Evolutionary conservation across 2,888 invertebrate genomes (phyloP), one percentile per base, ranked within the genome.

Genomic region (Amphipyra berbera): DNA sequence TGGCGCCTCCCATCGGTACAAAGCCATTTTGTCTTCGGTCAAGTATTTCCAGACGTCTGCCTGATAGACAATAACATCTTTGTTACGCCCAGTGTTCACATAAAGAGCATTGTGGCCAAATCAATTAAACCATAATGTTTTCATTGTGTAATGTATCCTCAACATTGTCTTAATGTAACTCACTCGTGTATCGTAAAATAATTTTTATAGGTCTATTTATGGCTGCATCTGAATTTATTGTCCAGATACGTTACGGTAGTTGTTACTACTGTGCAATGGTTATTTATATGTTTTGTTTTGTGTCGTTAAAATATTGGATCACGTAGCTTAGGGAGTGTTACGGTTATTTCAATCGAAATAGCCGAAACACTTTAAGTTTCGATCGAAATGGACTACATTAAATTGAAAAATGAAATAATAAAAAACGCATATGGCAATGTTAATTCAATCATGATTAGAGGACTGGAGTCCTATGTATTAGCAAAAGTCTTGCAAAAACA

Each of bases 91-190:
- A 65, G 72, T 57, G 45, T 70, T 71, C 71, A 70, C 58, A 78
- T 71, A 93, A 93, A 90, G 93, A 76, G 82, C 92, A 93, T 93
- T 94, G 94, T 94, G 86, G 91, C 85, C 88, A 88, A 92, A 93
- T 93, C 94, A 93, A 94, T 94, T 94, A 94, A 87, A 83, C 86
- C 87, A 94, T 94, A 94, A 94, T 94, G 94, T 93, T 82, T 69
- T 86, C 93, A 94, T 94, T 94, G 94, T 94, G 87, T 88, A 89
- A 88, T 86, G 83, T 85, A 86, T 59, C 62, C 86, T 87, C 91
- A 93, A 94, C 94, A 94, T 94, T 94, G 94, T 94, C 90, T 91
- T 92, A 93, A 94, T 94, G 91, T 92, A 92, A 89, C 90, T 91
- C 88, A 83, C 88, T 89, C 82, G 88, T 88, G 89, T 89, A 92